These are phyloP conservation scores for Psittacara wagleri DNA, from an alignment of 2,113 vertebrate species.

Conservation along the genomic window DNA sequence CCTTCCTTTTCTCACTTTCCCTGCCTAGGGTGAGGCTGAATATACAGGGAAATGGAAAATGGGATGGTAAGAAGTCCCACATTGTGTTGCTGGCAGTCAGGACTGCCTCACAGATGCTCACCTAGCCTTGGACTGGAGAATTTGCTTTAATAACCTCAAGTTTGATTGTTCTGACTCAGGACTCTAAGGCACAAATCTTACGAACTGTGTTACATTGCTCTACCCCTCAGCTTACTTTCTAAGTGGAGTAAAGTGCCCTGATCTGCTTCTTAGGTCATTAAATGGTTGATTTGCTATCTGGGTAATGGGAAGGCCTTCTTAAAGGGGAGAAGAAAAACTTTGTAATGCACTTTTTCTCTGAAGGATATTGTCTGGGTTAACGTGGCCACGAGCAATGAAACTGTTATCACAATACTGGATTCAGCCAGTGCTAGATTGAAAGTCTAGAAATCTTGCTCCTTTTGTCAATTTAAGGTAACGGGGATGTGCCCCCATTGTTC, in stretches of 20 bases:
- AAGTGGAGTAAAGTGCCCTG: background rate
- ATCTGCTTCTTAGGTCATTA: background rate
- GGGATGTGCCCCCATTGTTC: background rate
- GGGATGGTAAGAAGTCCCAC: background rate
- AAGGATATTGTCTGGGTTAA: background rate
- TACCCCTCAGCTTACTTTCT: background rate
- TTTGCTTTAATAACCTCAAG: slow-evolving; percentile 7
- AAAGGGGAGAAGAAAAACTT: background rate
- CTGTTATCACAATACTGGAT: background rate
- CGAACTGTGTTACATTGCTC: background rate
- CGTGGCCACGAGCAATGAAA: background rate
- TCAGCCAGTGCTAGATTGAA: background rate
- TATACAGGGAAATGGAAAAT: background rate
- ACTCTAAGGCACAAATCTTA: slow-evolving; percentile 3
- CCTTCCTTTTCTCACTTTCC: background rate
- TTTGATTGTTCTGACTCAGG: slow-evolving; percentile 10
- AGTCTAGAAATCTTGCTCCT: background rate
- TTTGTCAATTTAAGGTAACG: background rate
- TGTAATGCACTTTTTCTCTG: background rate
- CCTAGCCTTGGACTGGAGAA: background rate
- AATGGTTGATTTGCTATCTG: background rate
- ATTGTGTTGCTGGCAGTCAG: background rate
- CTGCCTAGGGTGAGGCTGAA: background rate
- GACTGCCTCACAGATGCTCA: background rate
- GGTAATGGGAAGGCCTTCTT: background rate